Evolutionary conservation across 2,113 vertebrate genomes (phyloP).

Genomic region (Dryoscopus gambensis): DNA sequence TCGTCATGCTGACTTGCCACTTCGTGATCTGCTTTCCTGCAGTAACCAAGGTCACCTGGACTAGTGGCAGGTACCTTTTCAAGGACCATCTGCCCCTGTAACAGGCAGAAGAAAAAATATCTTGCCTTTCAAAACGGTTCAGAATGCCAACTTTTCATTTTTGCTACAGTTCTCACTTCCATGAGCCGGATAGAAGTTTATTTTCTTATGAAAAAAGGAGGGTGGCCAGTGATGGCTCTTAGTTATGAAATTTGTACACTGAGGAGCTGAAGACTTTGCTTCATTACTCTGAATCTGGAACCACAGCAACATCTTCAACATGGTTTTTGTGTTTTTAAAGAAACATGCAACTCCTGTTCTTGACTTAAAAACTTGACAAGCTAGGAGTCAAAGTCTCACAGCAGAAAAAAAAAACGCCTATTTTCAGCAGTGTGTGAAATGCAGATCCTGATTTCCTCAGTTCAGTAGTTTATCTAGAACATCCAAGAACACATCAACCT

Average conservation of each 20-base stretch:
- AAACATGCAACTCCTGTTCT: neutral
- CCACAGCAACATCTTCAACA: neutral
- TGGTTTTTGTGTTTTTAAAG: neutral
- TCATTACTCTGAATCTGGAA: neutral
- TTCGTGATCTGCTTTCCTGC: neutral
- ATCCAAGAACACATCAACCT: neutral
- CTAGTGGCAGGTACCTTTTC: neutral
- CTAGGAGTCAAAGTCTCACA: neutral
- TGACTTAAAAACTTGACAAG: neutral
- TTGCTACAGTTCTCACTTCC: neutral
- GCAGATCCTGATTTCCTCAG: neutral
- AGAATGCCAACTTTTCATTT: neutral
- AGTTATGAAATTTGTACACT: neutral
- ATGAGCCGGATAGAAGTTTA: neutral
- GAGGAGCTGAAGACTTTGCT: neutral
- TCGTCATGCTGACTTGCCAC: conserved; percentile 10
- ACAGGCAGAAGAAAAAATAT: neutral
- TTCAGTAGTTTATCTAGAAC: neutral
- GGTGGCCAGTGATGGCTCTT: neutral
- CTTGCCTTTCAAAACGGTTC: neutral
- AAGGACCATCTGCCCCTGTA: neutral
- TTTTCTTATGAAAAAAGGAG: neutral
- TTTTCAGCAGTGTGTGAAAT: neutral
- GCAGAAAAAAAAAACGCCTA: neutral
- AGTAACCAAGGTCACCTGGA: conserved; percentile 13